Base-by-base conservation (phyloP, 1,140 invertebrate species). In the Drosophila biarmipes region DNA sequence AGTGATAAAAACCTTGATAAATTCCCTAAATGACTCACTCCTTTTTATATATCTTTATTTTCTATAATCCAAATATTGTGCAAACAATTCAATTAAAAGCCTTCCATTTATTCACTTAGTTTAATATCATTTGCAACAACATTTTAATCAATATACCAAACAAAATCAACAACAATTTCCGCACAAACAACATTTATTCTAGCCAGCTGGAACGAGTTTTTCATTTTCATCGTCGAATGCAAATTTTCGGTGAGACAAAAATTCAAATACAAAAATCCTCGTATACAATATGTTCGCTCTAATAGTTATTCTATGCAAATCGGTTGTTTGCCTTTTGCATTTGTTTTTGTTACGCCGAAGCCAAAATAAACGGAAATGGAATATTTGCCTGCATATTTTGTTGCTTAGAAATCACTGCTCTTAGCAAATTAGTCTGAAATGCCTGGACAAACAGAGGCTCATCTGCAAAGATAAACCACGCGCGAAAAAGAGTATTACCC, bases 231-330 rank as follows among this genome's bases (percentile, higher is more conserved):
- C 45, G 46, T 66, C 72, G 46, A 61, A 76, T 80, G 66, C 73
- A 86, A 86, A 69, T 86, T 11, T 78, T 66, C 19, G 38, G 17
- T 19, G 17, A 55, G 37, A 49, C 49, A 69, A 52, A 45, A 63
- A 76, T 58, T 68, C 14, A 31, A 75, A 46, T 62, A 38, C 34
- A 31, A 69, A 72, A 58, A 67, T 66, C 38, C 62, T 49, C 59
- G 31, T 42, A 61, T 61, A 46, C 49, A 62, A 64, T 61, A 56
- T 68, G 37, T 74, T 58, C 48, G 38, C 43, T 53, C 69, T 61
- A 52, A 87, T 87, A 72, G 81, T 74, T 78, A 86, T 86, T 81
- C 64, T 78, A 87, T 86, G 78, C 74, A 87, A 87, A 85, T 87
- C 24, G 11, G 48, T 48, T 49, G 35, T 58, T 66, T 69, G 54